Percentiles rank a stretch among this genome's conserved stretches.
These are phyloP conservation scores for Acanthoscelides obtectus DNA, from an alignment of 2,888 invertebrate genomes.

Conservation along the genomic window DNA sequence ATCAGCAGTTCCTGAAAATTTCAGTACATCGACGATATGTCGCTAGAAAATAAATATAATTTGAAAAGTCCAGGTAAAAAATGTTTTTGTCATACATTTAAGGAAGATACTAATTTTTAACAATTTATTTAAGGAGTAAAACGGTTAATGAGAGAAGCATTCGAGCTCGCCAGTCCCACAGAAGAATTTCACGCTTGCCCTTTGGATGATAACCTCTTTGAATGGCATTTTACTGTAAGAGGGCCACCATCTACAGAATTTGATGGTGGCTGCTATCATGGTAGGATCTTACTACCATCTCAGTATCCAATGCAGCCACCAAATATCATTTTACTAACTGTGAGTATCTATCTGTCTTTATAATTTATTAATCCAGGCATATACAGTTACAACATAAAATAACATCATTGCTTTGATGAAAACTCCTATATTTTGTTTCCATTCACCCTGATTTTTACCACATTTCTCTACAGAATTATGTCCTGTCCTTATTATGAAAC, in stretches of 20 bases:
- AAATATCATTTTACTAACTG: constrained; percentile 86
- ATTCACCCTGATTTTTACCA: no score
- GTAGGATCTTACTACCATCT: constrained; percentile 82
- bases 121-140: constrained; percentile 67
- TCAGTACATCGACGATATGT: constrained; percentile 35
- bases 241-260: constrained; percentile 87
- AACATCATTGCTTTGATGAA: background rate
- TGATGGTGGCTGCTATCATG: constrained; percentile 88
- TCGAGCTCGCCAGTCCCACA: constrained; percentile 79
- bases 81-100: background rate
- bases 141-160: constrained; percentile 87
- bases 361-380: no score
- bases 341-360: no score
- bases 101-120: background rate
- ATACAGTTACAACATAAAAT: no score
- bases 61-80: constrained; percentile 57
- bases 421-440: background rate
- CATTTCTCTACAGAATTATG: no score
- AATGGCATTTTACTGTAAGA: constrained; percentile 95
- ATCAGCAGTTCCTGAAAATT: background rate
- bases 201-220: constrained; percentile 90
- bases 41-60: constrained; percentile 55
- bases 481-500: no score
- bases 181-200: constrained; percentile 88
- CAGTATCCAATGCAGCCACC: constrained; percentile 98